These are phyloP conservation scores for Metalampra italica DNA, from an alignment of 2,888 invertebrate genomes.

Conservation along the genomic window DNA sequence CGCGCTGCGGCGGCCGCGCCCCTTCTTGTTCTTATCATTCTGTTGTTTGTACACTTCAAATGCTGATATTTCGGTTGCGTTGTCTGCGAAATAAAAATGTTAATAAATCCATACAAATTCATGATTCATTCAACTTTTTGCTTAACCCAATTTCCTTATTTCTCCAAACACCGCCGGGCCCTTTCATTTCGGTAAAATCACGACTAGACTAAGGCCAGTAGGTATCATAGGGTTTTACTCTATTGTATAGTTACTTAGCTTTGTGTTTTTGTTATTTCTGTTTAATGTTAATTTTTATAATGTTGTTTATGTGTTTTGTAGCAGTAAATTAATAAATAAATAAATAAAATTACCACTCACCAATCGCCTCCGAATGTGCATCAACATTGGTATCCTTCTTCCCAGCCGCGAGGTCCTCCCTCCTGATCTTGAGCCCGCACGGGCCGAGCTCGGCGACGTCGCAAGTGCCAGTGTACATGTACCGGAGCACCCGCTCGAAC, in stretches of 20 bases:
- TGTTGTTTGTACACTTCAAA: conserved; percentile 67
- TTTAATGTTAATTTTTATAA: too few relatives aligned
- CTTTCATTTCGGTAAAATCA: too few relatives aligned
- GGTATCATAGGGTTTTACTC: too few relatives aligned
- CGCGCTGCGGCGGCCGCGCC: conserved; percentile 32
- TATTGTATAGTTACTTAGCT: too few relatives aligned
- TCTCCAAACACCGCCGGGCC: too few relatives aligned
- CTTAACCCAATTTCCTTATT: too few relatives aligned
- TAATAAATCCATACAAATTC: too few relatives aligned
- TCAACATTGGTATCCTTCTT: conserved; percentile 45
- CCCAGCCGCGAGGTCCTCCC: conserved; percentile 48
- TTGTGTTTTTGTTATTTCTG: too few relatives aligned
- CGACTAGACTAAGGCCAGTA: too few relatives aligned
- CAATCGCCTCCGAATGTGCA: conserved; percentile 43
- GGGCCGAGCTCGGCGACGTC: conserved; percentile 77
- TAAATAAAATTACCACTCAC: conserved; percentile 36
- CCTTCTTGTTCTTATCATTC: conserved; percentile 33
- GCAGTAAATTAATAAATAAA: conserved; percentile 4
- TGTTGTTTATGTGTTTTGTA: too few relatives aligned
- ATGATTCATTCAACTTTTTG: too few relatives aligned
- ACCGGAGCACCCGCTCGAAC: conserved; percentile 82
- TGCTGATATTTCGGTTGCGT: conserved; percentile 65
- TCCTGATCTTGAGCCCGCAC: conserved; percentile 63
- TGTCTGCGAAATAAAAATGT: conserved; percentile 35
- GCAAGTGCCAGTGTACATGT: conserved; percentile 84